Evolutionary conservation across 1,140 invertebrate genomes (phyloP), one percentile per base, ranked within the genome.

Genomic region (Drosophila insularis): DNA sequence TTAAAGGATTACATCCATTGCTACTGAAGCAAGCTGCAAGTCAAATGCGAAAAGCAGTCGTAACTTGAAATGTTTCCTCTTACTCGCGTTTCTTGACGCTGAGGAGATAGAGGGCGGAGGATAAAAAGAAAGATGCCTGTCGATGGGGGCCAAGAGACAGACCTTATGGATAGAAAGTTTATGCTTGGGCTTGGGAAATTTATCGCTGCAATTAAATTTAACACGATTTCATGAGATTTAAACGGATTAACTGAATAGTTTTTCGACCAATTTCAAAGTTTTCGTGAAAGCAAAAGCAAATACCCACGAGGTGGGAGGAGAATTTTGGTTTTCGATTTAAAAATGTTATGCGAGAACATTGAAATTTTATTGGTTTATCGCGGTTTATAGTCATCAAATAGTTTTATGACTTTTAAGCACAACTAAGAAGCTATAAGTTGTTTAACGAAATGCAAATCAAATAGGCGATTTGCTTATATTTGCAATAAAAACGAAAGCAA

Each of bases 181-280:
- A 86, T 86, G 79, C 68, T 75, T 60, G 68, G 71, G 63, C 61
- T 58, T 67, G 65, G 32, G 54, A 81, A 87, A 87, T 87, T 87
- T 87, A 87, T 89, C 66, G 84, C 84, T 77, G 80, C 84, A 87
- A 87, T 87, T 87, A 87, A 87, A 89, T 87, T 82, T 79, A 89
- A 87, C 82, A 87, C 76, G 82, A 87, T 87, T 74, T 68, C 74
- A 81, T 78, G 82, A 75, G 82, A 81, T 87, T 85, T 87, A 78
- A 85, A 65, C 82, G 82, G 78, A 85, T 87, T 85, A 85, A 78
- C 78, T 85, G 78, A 87, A 87, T 87, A 86, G 82, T 87, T 86
- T 72, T 66, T 61, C 67, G 68, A 59, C 75, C 56, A 58, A 40
- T 71, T 70, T 78, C 60, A 60, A 77, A 78, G 77, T 80, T 79